These are phyloP conservation scores for Rhinopithecus roxellana DNA, from an alignment of 2,113 vertebrate species.

Conservation along the genomic window DNA sequence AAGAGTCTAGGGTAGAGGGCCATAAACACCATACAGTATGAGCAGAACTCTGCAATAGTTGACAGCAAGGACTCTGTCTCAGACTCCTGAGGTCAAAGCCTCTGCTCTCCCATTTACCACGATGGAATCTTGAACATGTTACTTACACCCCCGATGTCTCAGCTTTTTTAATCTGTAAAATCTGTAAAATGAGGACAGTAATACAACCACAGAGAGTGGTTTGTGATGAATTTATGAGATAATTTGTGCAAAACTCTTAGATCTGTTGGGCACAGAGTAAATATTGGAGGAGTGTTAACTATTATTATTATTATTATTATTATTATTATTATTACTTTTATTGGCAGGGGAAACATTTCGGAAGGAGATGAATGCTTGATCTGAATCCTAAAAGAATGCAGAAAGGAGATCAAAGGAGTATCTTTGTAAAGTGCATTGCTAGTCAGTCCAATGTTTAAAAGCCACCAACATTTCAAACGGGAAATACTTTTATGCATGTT, in stretches of 20 bases:
- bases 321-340: not conserved
- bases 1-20: not conserved
- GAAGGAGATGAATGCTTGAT: not conserved
- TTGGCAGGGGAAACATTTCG: not conserved
- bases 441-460: not conserved
- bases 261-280: not conserved
- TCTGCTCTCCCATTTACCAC: not conserved
- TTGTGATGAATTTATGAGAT: not conserved
- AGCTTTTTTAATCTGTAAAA: not conserved
- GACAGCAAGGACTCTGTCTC: not conserved
- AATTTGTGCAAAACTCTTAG: not conserved
- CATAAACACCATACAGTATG: accelerated
- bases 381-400: not conserved
- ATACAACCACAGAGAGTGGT: not conserved
- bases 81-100: accelerated
- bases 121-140: not conserved
- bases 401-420: not conserved
- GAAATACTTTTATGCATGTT: not conserved
- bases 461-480: not conserved
- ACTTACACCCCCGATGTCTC: accelerated
- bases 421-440: not conserved
- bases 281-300: not conserved
- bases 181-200: not conserved
- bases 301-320: not conserved
- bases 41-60: too few relatives aligned